Base-by-base conservation (phyloP, 1,140 invertebrate genomes). In the Micrasema minimum region DNA sequence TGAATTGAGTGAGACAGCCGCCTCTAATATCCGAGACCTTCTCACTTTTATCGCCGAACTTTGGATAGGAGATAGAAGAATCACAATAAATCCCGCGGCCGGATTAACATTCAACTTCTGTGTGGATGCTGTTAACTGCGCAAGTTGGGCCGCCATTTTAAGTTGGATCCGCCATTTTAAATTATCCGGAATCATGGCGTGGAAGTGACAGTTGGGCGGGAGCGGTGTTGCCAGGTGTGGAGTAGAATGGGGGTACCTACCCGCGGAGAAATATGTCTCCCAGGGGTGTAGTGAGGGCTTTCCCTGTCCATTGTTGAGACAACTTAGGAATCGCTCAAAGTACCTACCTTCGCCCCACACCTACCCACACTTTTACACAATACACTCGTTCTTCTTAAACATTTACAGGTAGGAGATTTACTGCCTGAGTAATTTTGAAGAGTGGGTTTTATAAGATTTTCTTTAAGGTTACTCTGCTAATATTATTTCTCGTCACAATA, bases 141-240 rank as follows among this genome's bases (percentile, higher is more conserved):
- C 66, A 69, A 69, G 20, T 57, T 46, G 66, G 51, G 59, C 51
- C 53, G 68, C 59, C 59, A 46, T 64, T 64, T 64, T 64, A 64
- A 70, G 26, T 57, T 46, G 53, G 38, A 69, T 69, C 51, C 53
- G 68, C 59, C 59, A 46, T 64, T 64, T 64, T 64, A 64, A 70
- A 70, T 61, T 64, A 70, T 62, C 68, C 61, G 68, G 62, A 70
- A 70, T 70, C 57, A 55, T 48, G 57, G 41, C 59, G 55, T 70
- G 55, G 46, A 70, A 70, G 62, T 70, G 68, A 70, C 61, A 70
- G 68, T 57, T 62, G 45, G 57, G 68, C 38, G 61, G 57, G 35
- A 16, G 66, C 51, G 51, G 31, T 26, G 55, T 46, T 46, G 41
- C 43, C 59, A 64, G 59, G 59, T 64, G 31, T 26, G 16, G 59